These are phyloP conservation scores for Pseudomyrmex pallidus DNA, from an alignment of 1,140 invertebrate species.

Conservation along the genomic window DNA sequence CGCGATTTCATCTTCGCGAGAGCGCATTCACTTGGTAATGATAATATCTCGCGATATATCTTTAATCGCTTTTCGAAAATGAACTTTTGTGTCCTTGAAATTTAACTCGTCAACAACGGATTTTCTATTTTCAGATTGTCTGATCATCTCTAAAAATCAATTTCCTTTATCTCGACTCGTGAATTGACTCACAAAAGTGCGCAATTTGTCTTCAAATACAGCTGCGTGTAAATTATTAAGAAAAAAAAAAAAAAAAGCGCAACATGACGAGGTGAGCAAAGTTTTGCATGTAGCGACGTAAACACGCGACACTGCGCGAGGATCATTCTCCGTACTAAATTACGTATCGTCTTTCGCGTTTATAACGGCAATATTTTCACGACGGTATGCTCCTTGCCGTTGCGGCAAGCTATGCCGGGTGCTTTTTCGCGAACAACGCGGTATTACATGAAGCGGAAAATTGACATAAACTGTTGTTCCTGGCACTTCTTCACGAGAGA, in stretches of 20 bases:
- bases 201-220: too few species aligned
- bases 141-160: too few species aligned
- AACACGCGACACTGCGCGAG: conserved; percentile 10
- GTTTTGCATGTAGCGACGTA: not conserved
- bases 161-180: too few species aligned
- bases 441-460: conserved; percentile 54
- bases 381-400: conserved; percentile 20
- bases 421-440: conserved; percentile 49
- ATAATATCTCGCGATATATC: not conserved
- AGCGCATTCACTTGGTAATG: not conserved
- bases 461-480: conserved; percentile 63
- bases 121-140: too few species aligned
- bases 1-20: conserved; percentile 5
- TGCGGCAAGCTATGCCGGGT: not conserved
- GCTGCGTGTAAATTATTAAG: not conserved
- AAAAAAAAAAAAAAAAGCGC: not conserved
- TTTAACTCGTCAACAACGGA: not conserved
- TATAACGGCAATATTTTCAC: conserved; percentile 62
- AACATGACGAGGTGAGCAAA: not conserved
- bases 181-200: too few species aligned
- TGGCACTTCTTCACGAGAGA: conserved; percentile 48
- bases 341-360: conserved; percentile 60
- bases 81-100: not conserved
- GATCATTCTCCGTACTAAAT: conserved; percentile 61
- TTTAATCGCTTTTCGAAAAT: not conserved